A percentile compares a stretch with the other conserved stretches of the same genome.
Conservation (phyloP, 2,888 invertebrate species). For the Unio pictorum region DNA sequence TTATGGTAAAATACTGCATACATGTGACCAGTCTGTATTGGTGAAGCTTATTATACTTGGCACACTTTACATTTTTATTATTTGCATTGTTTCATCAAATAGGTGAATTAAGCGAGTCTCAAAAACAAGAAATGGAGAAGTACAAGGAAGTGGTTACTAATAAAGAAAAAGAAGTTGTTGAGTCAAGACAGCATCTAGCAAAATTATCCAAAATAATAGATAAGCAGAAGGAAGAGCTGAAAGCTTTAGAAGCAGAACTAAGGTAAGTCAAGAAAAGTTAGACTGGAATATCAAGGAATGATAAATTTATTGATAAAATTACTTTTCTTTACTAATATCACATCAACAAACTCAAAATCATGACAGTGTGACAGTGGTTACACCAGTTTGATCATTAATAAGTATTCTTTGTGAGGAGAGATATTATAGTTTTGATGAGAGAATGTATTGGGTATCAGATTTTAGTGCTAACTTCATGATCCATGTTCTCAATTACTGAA, state of each 20-base stretch:
- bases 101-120: slow-evolving; percentile 70
- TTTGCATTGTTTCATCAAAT: not conserved
- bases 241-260: slow-evolving; percentile 50
- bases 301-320: not conserved
- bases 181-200: slow-evolving; percentile 67
- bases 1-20: not conserved
- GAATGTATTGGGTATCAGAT: too few relatives aligned
- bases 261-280: slow-evolving; percentile 41
- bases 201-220: slow-evolving; percentile 70
- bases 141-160: slow-evolving; percentile 52
- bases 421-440: too few relatives aligned
- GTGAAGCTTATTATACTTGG: too few relatives aligned
- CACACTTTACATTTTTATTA: too few relatives aligned
- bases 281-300: not conserved
- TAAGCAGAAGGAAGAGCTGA: slow-evolving; percentile 65
- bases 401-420: too few relatives aligned
- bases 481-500: too few relatives aligned
- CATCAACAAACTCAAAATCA: too few relatives aligned
- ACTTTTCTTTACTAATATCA: not conserved
- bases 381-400: too few relatives aligned
- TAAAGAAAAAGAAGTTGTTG: slow-evolving; percentile 63
- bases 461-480: too few relatives aligned
- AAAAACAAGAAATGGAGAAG: slow-evolving; percentile 69
- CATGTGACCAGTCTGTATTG: too few relatives aligned
- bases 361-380: too few relatives aligned